Base-by-base conservation (phyloP, 2,113 vertebrate genomes). In the Scolopax mira region DNA sequence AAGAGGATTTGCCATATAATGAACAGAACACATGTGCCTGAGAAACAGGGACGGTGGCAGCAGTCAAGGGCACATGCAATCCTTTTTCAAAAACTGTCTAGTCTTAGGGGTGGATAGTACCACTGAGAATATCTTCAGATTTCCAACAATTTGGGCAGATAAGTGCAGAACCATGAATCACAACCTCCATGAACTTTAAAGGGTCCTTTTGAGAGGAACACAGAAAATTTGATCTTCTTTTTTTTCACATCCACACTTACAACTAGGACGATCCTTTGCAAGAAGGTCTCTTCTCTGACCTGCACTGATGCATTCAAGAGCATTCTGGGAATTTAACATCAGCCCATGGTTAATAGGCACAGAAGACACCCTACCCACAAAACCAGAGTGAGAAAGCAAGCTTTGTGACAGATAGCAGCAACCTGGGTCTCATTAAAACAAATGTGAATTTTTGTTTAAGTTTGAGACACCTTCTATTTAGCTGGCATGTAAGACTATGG, bases 61-160 rank as follows among this genome's bases (percentile, higher is more conserved):
- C 65, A 55, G 44, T 31, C 46, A 74, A 89, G 8, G 18, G n/a
- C 41, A 70, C 17, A 18, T 4, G 2, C 0, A 0, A 46, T 15
- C 9, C 10, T 73, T 49, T 71, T 31, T 27, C 28, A 57, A 87
- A 87, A 74, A 30, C 37, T 80, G 18, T 16, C 16, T 27, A 9
- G 7, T 46, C 41, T 61, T 62, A 28, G 8, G 12, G 16, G 39
- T 54, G 13, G 17, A 35, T n/a, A 30, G 31, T 8, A 80, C 5
- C 22, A 57, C 67, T 10, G 35, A 86, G 52, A 78, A 60, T 25
- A 41, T 52, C 30, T 79, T 89, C 69, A 57, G 23, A 19, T 35
- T 78, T 31, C 28, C 30, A 75, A 2, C 2, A 69, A 12, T 61
- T 88, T 18, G 8, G 33, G 17, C 14, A 93, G 33, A 70, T 51